phyloP scores from a whole-genome alignment of 2,797 vertebrate species.

The Malacoraja senta region DNA sequence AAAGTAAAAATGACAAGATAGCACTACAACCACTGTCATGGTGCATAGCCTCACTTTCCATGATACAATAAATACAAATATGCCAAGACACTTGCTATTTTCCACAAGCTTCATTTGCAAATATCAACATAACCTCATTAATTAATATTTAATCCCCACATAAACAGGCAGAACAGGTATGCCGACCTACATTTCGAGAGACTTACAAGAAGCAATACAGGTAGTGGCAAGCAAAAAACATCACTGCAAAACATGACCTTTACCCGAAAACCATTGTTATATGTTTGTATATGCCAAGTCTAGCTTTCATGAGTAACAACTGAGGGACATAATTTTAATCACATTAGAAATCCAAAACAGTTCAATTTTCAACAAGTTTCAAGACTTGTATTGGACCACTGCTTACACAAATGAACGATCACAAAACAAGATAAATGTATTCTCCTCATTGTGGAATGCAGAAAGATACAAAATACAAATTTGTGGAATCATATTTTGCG shows the following conservation, averaged over 20 bases:
- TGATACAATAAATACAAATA: constrained; percentile 5
- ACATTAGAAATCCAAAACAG: background rate
- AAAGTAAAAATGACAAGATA: background rate
- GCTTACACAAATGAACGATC: constrained; percentile 24
- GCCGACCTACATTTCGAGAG: background rate
- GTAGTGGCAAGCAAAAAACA: background rate
- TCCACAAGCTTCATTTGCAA: background rate
- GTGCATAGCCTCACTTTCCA: background rate
- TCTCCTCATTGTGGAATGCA: background rate
- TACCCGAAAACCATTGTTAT: background rate
- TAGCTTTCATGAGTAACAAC: constrained; percentile 4
- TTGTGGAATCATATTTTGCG: background rate
- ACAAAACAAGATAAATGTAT: background rate
- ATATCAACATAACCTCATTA: background rate
- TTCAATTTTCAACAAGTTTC: constrained; percentile 26
- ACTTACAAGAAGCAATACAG: background rate
- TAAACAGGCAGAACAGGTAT: background rate
- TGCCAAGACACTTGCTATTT: background rate
- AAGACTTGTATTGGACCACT: background rate
- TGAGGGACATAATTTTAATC: constrained; percentile 13
- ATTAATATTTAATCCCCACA: background rate
- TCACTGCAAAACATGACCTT: constrained; percentile 25
- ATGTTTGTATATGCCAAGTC: background rate
- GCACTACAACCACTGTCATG: background rate
- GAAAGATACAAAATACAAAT: background rate